phyloP scores from a whole-genome alignment of 2,113 vertebrate genomes.

The Shinisaurus crocodilurus region DNA sequence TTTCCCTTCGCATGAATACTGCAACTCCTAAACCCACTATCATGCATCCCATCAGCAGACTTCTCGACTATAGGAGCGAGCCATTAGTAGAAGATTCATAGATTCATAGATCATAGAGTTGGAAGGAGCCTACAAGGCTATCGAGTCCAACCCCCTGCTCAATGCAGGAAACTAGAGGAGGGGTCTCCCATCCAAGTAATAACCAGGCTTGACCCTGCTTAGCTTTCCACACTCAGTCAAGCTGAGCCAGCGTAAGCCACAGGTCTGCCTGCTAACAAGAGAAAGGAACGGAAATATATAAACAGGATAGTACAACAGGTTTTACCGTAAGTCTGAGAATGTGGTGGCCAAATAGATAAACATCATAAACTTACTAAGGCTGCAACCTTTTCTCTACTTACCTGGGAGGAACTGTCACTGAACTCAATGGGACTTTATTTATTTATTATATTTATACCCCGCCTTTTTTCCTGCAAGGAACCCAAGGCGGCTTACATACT shows the following conservation, averaged over 20 bases:
- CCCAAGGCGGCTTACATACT: no score
- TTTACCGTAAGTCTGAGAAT: conserved; percentile 7
- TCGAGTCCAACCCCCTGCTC: no score
- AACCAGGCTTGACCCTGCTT: no score
- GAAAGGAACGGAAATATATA: not conserved
- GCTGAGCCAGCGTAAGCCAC: no score
- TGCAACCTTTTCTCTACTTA: not conserved
- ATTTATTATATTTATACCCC: no score
- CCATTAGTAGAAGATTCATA: conserved; percentile 25
- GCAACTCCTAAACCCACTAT: not conserved
- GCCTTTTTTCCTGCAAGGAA: no score
- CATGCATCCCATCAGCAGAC: not conserved
- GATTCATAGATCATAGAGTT: no score
- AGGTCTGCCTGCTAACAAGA: no score
- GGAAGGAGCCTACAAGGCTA: no score
- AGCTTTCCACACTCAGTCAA: no score
- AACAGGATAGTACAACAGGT: not conserved
- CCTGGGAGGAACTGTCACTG: not conserved
- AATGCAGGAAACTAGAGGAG: no score
- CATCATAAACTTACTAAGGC: conserved; percentile 24
- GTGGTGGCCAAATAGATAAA: conserved; percentile 39
- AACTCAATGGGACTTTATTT: not conserved
- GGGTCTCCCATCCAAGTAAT: no score
- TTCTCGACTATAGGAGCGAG: conserved; percentile 2
- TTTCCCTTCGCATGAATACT: not conserved